phyloP scores from a whole-genome alignment of 2,888 invertebrate species.

The Barypeithes pellucidus region DNA sequence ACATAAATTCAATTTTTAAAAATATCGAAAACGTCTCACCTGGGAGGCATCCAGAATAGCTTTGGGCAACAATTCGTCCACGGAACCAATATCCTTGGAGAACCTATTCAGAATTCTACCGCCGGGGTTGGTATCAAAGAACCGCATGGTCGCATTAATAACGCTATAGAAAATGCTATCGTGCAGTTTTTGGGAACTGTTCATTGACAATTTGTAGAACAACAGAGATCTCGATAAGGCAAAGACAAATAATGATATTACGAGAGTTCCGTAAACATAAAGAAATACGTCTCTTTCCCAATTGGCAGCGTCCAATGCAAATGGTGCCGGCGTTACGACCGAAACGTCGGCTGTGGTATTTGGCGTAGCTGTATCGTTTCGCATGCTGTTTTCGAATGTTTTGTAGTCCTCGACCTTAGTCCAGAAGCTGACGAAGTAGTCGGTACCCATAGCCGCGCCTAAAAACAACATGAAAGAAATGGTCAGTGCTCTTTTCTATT shows the following conservation, averaged over 20 bases:
- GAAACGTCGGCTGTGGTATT: constrained; percentile 24
- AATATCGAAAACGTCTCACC: constrained; percentile 62
- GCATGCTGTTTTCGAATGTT: background rate
- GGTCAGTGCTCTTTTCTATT: no score
- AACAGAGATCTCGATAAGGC: constrained; percentile 76
- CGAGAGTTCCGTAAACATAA: constrained; percentile 76
- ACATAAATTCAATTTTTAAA: background rate
- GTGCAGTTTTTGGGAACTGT: constrained; percentile 80
- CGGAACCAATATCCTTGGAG: constrained; percentile 87
- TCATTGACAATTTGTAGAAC: constrained; percentile 77
- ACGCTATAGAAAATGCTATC: constrained; percentile 80
- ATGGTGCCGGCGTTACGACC: constrained; percentile 20
- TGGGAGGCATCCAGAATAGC: constrained; percentile 78
- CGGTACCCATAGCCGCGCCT: constrained; percentile 76
- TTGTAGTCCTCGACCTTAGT: constrained; percentile 65
- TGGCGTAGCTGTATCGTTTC: constrained; percentile 2
- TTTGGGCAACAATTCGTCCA: constrained; percentile 83
- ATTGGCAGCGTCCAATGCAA: constrained; percentile 31
- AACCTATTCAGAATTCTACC: constrained; percentile 87
- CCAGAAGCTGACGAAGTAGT: constrained; percentile 86
- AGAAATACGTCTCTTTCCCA: constrained; percentile 71
- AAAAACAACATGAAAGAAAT: no score
- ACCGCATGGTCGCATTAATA: constrained; percentile 75
- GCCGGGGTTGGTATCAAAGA: constrained; percentile 90
- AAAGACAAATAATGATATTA: constrained; percentile 72